A percentile compares a stretch with the other conserved stretches of the same genome.
Conservation (phyloP, 2,113 vertebrate genomes). For the Callocephalon fimbriatum region DNA sequence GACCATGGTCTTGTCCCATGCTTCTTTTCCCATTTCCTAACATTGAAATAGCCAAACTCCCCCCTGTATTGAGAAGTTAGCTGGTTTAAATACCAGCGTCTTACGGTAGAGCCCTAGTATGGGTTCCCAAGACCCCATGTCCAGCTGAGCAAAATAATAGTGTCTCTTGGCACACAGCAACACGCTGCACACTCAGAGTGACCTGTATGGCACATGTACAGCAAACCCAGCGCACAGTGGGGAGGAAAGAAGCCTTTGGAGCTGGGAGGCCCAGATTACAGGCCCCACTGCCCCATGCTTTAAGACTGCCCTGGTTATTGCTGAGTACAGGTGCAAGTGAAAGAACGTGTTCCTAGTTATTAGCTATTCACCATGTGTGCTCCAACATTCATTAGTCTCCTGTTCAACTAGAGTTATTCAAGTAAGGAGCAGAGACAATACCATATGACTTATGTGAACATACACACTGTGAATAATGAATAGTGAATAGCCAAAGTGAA, state of each 20-base stretch:
- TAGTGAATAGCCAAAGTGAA: conserved; percentile 31
- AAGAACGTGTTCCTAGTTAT: background rate
- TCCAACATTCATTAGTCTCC: conserved; percentile 61
- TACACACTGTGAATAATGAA: conserved; percentile 41
- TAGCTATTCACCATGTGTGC: conserved; percentile 62
- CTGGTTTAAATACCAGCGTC: background rate
- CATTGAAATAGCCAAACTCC: background rate
- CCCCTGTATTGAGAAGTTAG: background rate
- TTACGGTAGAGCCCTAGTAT: background rate
- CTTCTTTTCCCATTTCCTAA: background rate
- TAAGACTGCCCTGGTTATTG: background rate
- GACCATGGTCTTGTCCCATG: background rate
- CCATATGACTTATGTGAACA: conserved; percentile 47
- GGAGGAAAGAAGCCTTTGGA: background rate
- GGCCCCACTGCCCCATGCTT: background rate
- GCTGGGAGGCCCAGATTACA: background rate
- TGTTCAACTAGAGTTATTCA: conserved; percentile 66
- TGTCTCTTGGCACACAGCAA: background rate
- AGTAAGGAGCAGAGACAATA: conserved; percentile 58
- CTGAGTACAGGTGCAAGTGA: conserved; percentile 22
- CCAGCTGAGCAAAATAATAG: background rate
- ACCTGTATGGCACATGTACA: background rate
- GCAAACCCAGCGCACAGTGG: fast-evolving
- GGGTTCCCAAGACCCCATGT: fast-evolving
- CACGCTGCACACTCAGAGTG: background rate